Evolutionary conservation across 1,140 invertebrate species (phyloP).

Genomic region (Zophobas morio): DNA sequence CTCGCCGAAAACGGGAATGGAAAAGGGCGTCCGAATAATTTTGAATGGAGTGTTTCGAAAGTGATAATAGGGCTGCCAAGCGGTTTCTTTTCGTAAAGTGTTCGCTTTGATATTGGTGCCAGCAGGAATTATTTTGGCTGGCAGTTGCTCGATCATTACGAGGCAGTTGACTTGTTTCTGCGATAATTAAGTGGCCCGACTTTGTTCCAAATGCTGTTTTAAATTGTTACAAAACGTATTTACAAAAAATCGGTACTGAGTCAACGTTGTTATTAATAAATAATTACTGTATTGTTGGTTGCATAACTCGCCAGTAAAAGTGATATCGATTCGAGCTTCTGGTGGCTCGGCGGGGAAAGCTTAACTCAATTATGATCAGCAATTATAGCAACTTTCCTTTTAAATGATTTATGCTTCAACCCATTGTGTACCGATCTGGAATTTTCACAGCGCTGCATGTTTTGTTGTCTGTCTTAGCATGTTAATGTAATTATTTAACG

Average conservation of each 20-base stretch:
- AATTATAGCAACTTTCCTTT: background rate
- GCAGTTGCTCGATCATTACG: conserved; percentile 1
- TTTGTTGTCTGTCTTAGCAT: conserved; percentile 8
- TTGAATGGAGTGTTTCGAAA: background rate
- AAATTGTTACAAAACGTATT: no score
- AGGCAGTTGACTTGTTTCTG: background rate
- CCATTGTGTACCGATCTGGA: background rate
- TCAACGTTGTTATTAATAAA: no score
- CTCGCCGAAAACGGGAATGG: no score
- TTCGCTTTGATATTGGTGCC: conserved; percentile 14
- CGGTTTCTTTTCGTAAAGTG: background rate
- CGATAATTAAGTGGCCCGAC: no score
- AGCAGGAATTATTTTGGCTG: conserved; percentile 9
- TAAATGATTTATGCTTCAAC: background rate
- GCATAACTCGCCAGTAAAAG: no score
- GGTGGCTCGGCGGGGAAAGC: no score
- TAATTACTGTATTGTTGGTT: no score
- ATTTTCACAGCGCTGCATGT: background rate
- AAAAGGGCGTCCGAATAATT: background rate
- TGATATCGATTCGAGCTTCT: no score
- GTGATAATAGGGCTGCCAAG: background rate
- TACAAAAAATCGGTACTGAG: no score
- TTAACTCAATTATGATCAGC: background rate
- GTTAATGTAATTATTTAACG: background rate
- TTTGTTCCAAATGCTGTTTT: no score